Conservation (phyloP, 2,113 vertebrate species). For the Thamnophis sirtalis region DNA sequence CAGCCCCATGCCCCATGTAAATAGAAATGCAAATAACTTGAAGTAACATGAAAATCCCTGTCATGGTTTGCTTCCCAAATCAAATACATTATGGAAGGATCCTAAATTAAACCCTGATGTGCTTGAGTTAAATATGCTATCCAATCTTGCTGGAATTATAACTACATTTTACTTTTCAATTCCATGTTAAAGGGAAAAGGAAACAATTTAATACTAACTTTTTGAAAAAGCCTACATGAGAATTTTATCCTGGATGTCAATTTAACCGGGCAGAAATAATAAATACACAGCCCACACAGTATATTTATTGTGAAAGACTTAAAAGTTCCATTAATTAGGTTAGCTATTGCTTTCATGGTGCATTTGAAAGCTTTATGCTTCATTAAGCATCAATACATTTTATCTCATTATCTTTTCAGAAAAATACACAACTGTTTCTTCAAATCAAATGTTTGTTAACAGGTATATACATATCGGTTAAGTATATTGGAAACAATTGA, state of each 20-base stretch:
- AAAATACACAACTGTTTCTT: constrained; percentile 59
- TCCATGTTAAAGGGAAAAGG: neutral
- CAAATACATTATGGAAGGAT: constrained; percentile 14
- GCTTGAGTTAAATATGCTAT: constrained; percentile 47
- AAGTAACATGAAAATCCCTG: neutral
- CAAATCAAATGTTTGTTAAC: constrained; percentile 65
- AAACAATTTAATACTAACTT: constrained; percentile 40
- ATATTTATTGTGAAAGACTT: constrained; percentile 66
- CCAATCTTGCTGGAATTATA: constrained; percentile 41
- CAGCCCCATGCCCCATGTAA: neutral
- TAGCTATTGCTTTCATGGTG: constrained; percentile 74
- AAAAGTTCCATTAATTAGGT: constrained; percentile 81
- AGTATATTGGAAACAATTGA: constrained; percentile 54
- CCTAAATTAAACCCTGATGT: constrained; percentile 32
- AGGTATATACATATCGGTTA: constrained; percentile 61
- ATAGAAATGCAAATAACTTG: constrained; percentile 15
- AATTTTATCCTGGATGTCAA: constrained; percentile 48
- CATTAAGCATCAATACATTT: constrained; percentile 81
- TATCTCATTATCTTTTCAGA: constrained; percentile 56
- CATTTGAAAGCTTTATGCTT: constrained; percentile 74
- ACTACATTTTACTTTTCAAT: constrained; percentile 49
- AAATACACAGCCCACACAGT: constrained; percentile 57
- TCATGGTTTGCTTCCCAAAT: constrained; percentile 33
- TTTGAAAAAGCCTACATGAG: constrained; percentile 42
- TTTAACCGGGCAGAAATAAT: constrained; percentile 65